Evolutionary conservation across 2,797 vertebrate species (phyloP).

Genomic region (Sebastes oblongus): DNA sequence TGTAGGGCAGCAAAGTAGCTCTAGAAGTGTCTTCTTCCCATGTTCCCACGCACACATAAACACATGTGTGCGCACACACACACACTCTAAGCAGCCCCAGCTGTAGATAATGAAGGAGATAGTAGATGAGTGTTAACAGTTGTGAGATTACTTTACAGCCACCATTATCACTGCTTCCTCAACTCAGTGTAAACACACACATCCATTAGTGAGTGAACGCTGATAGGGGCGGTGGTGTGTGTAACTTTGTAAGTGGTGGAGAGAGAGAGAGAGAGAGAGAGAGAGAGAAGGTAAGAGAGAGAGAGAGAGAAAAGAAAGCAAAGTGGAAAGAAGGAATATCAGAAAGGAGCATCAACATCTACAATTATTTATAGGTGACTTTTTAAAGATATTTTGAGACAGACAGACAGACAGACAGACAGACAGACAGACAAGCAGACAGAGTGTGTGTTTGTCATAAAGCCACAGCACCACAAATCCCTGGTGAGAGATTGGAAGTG

Average conservation of each 20-base stretch:
- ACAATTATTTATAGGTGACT: not conserved
- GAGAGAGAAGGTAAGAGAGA: not conserved
- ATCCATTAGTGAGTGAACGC: conserved; percentile 60
- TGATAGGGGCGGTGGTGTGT: conserved; percentile 29
- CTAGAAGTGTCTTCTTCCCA: not conserved
- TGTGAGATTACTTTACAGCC: conserved; percentile 65
- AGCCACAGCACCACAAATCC: conserved; percentile 46
- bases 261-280: not conserved
- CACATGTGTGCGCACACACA: not conserved
- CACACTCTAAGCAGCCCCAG: conserved; percentile 32
- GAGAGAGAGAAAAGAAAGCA: conserved; percentile 2
- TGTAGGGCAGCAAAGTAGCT: not conserved
- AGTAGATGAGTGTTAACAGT: conserved; percentile 59
- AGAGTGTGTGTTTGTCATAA: conserved; percentile 30
- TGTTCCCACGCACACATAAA: not conserved
- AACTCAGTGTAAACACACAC: conserved; percentile 60
- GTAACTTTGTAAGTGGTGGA: conserved; percentile 14
- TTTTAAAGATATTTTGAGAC: not conserved
- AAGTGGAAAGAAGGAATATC: not conserved
- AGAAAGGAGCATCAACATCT: not conserved
- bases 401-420: conserved; percentile 10
- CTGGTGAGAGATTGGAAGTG: conserved; percentile 38
- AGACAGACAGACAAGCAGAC: conserved; percentile 18
- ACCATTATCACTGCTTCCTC: conserved; percentile 60
- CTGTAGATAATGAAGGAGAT: conserved; percentile 60